phyloP scores from a whole-genome alignment of 2,797 vertebrate genomes.

The Margarornis squamiger region DNA sequence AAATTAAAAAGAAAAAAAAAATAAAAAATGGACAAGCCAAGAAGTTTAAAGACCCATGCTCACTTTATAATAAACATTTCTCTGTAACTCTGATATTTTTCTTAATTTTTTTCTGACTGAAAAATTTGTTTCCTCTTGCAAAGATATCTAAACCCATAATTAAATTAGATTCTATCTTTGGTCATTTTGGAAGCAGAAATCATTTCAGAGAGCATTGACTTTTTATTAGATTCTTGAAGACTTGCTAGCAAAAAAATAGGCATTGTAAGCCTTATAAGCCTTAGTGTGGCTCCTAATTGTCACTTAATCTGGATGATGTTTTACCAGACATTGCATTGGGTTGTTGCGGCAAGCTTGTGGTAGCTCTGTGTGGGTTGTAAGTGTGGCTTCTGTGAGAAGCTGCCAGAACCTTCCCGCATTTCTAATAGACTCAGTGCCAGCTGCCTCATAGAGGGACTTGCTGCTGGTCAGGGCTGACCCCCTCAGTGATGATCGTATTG shows the following conservation, averaged over 20 bases:
- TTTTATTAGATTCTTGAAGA: not conserved
- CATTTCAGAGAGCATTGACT: no score
- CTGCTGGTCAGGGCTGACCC: not conserved
- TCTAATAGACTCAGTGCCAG: not conserved
- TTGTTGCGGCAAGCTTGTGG: not conserved
- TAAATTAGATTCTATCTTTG: no score
- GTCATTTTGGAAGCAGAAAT: no score
- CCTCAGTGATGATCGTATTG: accelerated
- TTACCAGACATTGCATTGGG: not conserved
- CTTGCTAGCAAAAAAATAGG: not conserved
- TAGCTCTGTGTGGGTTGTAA: not conserved
- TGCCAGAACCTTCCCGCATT: not conserved
- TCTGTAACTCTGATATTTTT: not conserved
- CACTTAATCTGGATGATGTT: not conserved
- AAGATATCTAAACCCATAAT: no score
- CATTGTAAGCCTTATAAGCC: not conserved
- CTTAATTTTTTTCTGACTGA: not conserved
- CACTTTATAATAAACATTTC: not conserved
- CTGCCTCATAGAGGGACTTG: accelerated
- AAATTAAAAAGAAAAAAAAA: not conserved
- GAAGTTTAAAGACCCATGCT: not conserved
- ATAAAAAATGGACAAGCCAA: not conserved
- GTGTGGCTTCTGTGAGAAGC: not conserved
- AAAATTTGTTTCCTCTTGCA: no score
- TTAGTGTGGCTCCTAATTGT: not conserved